A percentile compares a stretch with the other conserved stretches of the same genome.
These are phyloP conservation scores for Dasypolia templi DNA, from an alignment of 2,888 invertebrate species.

Conservation along the genomic window DNA sequence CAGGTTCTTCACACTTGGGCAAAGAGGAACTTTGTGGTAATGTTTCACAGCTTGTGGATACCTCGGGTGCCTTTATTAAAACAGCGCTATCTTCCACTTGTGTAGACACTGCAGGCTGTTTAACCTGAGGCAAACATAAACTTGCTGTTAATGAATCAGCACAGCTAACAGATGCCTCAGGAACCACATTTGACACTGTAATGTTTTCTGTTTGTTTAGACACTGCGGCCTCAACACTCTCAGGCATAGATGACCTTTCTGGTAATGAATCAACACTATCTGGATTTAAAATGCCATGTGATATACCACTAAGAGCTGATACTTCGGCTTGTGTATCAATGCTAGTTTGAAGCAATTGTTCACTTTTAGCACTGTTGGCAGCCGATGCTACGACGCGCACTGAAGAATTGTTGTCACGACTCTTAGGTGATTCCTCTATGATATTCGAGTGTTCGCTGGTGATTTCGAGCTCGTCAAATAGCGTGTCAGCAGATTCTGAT, in stretches of 20 bases:
- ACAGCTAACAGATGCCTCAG: slow-evolving; percentile 12
- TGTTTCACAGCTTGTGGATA: not conserved
- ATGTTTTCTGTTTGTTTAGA: slow-evolving; percentile 52
- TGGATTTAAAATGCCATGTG: slow-evolving; percentile 62
- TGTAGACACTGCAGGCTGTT: slow-evolving; percentile 11
- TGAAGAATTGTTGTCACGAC: slow-evolving; percentile 39
- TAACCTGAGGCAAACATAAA: slow-evolving; percentile 16
- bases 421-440: slow-evolving; percentile 64
- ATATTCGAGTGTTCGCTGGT: slow-evolving; percentile 52
- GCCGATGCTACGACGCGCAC: slow-evolving; percentile 61
- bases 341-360: slow-evolving; percentile 50
- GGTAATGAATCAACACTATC: slow-evolving; percentile 69
- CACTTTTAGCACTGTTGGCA: slow-evolving; percentile 74
- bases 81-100: slow-evolving; percentile 1
- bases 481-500: slow-evolving; percentile 54
- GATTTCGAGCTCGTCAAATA: slow-evolving; percentile 56
- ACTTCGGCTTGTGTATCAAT: slow-evolving; percentile 51
- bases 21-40: slow-evolving; percentile 18
- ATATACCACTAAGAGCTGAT: slow-evolving; percentile 46
- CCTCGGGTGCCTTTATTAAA: slow-evolving; percentile 11
- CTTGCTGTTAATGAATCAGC: slow-evolving; percentile 24
- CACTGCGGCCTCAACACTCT: slow-evolving; percentile 44
- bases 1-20: not conserved
- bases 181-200: slow-evolving; percentile 47
- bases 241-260: slow-evolving; percentile 66